Evolutionary conservation across 1,140 invertebrate species (phyloP).

Genomic region (Drosophila watanabei): DNA sequence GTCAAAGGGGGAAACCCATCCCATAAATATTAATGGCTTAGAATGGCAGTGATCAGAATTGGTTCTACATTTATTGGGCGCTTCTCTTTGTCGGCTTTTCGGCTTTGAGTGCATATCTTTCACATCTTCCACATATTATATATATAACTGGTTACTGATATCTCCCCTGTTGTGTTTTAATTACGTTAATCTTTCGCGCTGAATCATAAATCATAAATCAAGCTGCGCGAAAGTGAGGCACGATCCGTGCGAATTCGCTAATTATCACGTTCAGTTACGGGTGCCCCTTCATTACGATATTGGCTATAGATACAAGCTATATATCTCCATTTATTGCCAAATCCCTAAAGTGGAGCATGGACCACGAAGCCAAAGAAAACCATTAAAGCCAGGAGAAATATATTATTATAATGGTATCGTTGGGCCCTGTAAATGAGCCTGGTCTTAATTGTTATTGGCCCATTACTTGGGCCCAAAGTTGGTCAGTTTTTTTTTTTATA

Average conservation of each 20-base stretch:
- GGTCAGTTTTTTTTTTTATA: constrained; percentile 7
- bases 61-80: constrained; percentile 8
- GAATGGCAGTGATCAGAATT: constrained; percentile 25
- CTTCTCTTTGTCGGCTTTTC: constrained; percentile 24
- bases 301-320: constrained; percentile 7
- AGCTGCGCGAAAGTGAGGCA: constrained; percentile 33
- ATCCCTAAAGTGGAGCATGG: constrained; percentile 20
- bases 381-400: constrained; percentile 27
- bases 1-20: constrained; percentile 36
- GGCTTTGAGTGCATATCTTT: constrained; percentile 29
- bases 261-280: constrained; percentile 67
- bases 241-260: constrained; percentile 64
- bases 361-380: constrained; percentile 11
- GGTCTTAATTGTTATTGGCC: constrained; percentile 28
- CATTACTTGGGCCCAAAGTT: constrained; percentile 23
- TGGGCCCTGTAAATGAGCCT: constrained; percentile 12
- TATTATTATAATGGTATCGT: neutral
- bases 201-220: constrained; percentile 62
- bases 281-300: constrained; percentile 39
- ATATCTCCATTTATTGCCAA: constrained; percentile 43
- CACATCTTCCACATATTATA: constrained; percentile 26
- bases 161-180: constrained; percentile 54
- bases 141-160: constrained; percentile 31
- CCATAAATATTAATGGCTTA: constrained; percentile 46
- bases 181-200: constrained; percentile 43